Conservation (phyloP, 2,797 vertebrate species). For the Leontopithecus rosalia region DNA sequence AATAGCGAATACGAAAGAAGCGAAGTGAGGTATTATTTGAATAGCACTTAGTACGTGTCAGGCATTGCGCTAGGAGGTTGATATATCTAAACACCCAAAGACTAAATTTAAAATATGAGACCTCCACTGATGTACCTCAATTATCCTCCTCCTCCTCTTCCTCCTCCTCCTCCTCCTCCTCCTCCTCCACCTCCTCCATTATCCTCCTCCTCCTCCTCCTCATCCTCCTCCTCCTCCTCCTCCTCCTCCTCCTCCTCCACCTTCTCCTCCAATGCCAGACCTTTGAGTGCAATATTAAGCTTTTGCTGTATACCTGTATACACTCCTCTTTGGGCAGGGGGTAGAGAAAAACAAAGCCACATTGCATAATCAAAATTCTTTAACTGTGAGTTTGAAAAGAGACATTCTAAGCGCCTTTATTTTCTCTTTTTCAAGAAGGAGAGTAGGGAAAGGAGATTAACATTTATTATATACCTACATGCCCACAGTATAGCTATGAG, state of each 20-base stretch:
- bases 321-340: background rate
- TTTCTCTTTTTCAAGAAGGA: background rate
- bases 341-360: background rate
- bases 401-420: background rate
- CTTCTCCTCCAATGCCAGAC: background rate
- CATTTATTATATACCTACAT: background rate
- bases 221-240: no score
- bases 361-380: background rate
- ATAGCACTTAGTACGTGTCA: background rate
- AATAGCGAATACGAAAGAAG: background rate
- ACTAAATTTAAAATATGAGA: background rate
- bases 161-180: background rate
- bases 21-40: background rate
- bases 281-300: background rate
- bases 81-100: background rate
- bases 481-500: background rate
- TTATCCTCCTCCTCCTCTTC: rapidly evolving
- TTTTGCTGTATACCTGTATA: background rate
- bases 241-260: no score
- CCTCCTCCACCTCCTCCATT: no score
- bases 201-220: no score
- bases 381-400: background rate
- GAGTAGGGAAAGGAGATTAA: background rate
- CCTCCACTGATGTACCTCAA: background rate
- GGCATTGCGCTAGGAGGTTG: background rate